phyloP scores from a whole-genome alignment of 1,140 invertebrate species.

The Listronotus bonariensis region DNA sequence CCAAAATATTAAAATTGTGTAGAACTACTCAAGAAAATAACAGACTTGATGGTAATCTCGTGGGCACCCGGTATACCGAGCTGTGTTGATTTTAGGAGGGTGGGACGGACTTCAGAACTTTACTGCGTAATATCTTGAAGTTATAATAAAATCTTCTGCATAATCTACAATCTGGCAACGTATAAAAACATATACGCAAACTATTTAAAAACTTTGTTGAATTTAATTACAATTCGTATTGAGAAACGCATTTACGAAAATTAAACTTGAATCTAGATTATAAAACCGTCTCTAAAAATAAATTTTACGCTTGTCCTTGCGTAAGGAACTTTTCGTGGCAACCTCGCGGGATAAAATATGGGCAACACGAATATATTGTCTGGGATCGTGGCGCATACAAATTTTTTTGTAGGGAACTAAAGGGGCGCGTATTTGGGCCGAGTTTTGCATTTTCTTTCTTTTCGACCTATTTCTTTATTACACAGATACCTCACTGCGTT shows the following conservation, averaged over 20 bases:
- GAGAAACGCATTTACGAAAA: constrained; percentile 4
- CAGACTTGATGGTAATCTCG: too few species aligned
- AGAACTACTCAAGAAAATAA: too few species aligned
- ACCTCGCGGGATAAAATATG: constrained; percentile 19
- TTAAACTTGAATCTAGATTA: constrained; percentile 8
- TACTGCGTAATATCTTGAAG: too few species aligned
- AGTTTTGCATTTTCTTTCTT: constrained; percentile 22
- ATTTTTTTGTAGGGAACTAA: constrained; percentile 8
- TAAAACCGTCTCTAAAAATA: constrained; percentile 3
- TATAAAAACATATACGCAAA: too few species aligned
- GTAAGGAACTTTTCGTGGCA: constrained; percentile 9
- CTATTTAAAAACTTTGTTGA: too few species aligned
- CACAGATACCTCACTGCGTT: constrained; percentile 3
- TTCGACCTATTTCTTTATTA: constrained; percentile 23
- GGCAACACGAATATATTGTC: constrained; percentile 16
- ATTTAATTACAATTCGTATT: not conserved
- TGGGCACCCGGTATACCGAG: too few species aligned
- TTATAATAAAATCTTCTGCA: too few species aligned
- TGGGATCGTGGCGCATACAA: constrained; percentile 16
- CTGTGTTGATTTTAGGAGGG: too few species aligned
- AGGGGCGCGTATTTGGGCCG: constrained; percentile 21
- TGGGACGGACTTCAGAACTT: too few species aligned
- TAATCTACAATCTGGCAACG: too few species aligned
- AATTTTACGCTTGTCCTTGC: constrained; percentile 8
- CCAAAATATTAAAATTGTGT: too few species aligned